Conservation (phyloP, 2,113 vertebrate genomes). For the Dicentrarchus labrax region DNA sequence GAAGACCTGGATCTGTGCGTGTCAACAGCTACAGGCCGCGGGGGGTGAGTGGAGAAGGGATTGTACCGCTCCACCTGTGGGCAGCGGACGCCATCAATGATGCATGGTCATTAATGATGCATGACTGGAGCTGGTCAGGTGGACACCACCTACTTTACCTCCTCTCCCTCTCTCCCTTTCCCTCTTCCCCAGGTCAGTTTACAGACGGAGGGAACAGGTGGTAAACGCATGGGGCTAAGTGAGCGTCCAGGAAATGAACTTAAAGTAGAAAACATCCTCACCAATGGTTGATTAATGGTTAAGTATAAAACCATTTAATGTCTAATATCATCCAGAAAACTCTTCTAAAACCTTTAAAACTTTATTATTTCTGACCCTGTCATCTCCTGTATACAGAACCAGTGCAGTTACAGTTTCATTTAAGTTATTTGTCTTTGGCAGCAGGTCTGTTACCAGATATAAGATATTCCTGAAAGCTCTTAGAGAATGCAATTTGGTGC, state of each 20-base stretch:
- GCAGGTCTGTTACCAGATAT: no score
- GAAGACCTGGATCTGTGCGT: slow-evolving; percentile 7
- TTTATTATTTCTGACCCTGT: no score
- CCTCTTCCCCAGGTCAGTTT: slow-evolving; percentile 67
- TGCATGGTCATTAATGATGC: slow-evolving; percentile 82
- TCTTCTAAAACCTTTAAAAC: no score
- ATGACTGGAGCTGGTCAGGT: slow-evolving; percentile 67
- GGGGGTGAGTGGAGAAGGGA: slow-evolving; percentile 32
- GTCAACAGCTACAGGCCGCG: background rate
- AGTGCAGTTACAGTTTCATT: no score
- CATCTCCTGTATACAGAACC: no score
- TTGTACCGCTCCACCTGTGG: slow-evolving; percentile 41
- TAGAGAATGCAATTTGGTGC: no score
- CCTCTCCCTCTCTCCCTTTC: slow-evolving; percentile 43
- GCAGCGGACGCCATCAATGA: slow-evolving; percentile 75
- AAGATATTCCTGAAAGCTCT: no score
- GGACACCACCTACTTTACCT: slow-evolving; percentile 54
- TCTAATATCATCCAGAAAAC: no score
- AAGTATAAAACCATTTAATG: no score
- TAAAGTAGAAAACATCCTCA: background rate
- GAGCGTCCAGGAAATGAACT: background rate
- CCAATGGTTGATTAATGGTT: no score
- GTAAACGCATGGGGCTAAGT: background rate
- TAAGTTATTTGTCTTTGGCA: no score
- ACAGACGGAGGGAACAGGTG: slow-evolving; percentile 56